Conservation (phyloP, 2,113 vertebrate genomes). For the Catharus minimus region DNA sequence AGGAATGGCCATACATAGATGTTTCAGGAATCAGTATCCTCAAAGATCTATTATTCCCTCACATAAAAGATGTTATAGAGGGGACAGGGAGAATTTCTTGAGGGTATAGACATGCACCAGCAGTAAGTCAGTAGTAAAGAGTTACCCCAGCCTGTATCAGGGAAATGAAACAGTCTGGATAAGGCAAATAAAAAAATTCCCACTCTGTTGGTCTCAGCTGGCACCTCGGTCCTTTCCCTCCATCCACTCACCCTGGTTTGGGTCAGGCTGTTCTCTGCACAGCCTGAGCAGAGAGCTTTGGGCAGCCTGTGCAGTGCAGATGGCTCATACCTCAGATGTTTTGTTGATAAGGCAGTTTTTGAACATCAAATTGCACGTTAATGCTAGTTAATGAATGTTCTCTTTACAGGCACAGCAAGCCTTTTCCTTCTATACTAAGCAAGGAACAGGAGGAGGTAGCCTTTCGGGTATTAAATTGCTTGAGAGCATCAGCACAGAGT, state of each 20-base stretch:
- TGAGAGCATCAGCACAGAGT: conserved; percentile 3
- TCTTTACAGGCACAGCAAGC: conserved; percentile 16
- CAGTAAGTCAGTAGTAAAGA: neutral
- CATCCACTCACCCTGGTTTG: neutral
- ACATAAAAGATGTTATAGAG: neutral
- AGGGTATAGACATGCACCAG: neutral
- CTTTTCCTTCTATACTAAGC: neutral
- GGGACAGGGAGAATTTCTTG: neutral
- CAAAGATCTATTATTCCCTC: neutral
- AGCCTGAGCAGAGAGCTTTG: neutral
- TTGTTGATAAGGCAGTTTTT: conserved; percentile 35
- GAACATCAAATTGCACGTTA: conserved; percentile 38
- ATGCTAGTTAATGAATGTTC: conserved; percentile 38
- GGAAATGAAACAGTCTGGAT: neutral
- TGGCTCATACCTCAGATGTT: conserved; percentile 28
- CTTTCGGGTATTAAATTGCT: conserved; percentile 37
- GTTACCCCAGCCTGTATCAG: neutral
- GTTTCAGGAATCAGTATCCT: neutral
- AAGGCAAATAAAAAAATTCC: neutral
- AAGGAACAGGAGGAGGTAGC: conserved; percentile 20
- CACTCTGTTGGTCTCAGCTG: rapidly evolving
- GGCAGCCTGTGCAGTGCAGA: neutral
- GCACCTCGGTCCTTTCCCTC: neutral
- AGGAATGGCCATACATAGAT: neutral
- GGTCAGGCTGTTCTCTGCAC: neutral